phyloP scores from a whole-genome alignment of 2,113 vertebrate species.

The Piprites chloris region DNA sequence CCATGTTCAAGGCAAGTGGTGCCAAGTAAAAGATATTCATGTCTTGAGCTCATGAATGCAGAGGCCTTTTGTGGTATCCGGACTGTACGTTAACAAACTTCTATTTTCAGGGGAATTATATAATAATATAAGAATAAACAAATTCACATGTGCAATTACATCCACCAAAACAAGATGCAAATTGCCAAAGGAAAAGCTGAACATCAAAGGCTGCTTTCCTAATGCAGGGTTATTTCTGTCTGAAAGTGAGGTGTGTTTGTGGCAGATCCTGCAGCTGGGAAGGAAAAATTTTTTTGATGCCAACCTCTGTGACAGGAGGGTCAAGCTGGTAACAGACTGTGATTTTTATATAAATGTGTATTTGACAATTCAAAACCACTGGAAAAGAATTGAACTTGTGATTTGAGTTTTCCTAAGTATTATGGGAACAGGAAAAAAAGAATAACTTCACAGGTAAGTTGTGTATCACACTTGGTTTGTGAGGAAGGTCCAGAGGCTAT shows the following conservation, averaged over 20 bases:
- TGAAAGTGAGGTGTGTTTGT: not conserved
- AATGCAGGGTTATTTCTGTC: not conserved
- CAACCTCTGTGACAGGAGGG: not conserved
- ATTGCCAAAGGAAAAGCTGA: not conserved
- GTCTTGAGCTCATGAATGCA: rapidly evolving
- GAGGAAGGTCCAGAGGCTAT: not conserved
- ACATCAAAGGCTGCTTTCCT: not conserved
- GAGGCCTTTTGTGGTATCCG: not conserved
- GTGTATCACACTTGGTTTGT: not conserved
- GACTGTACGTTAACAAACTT: not conserved
- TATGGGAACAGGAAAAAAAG: not conserved
- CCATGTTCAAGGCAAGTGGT: not conserved
- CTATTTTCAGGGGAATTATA: not conserved
- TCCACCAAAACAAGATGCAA: not conserved
- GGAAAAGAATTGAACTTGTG: not conserved
- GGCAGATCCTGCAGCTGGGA: not conserved
- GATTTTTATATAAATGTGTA: not conserved
- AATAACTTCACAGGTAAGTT: not conserved
- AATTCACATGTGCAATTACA: too few species aligned
- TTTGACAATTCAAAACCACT: not conserved
- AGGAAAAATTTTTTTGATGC: not conserved
- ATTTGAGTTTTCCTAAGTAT: not conserved
- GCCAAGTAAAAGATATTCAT: not conserved
- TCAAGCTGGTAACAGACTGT: not conserved
- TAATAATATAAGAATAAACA: not conserved